These are phyloP conservation scores for Brachyrhaphis roseni DNA, from an alignment of 2,797 vertebrate genomes.

Conservation along the genomic window DNA sequence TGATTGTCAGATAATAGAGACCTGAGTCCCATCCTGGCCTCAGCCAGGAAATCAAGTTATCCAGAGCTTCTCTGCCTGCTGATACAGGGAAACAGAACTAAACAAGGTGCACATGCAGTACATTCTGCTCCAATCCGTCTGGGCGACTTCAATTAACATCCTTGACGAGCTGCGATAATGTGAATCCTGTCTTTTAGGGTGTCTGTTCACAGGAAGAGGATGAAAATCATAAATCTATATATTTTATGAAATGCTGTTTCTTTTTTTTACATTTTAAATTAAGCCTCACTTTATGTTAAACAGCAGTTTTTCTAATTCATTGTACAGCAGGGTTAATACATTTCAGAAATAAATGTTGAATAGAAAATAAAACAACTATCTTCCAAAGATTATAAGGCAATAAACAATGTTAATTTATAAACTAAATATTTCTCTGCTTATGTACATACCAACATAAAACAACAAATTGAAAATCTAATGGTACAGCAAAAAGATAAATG, in stretches of 20 bases:
- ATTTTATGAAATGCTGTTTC: background rate
- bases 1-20: slow-evolving; percentile 69
- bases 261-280: background rate
- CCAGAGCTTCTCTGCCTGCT: slow-evolving; percentile 27
- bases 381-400: background rate
- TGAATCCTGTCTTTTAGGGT: slow-evolving; percentile 23
- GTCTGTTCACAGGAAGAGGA: slow-evolving; percentile 12
- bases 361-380: background rate
- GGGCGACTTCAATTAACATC: slow-evolving; percentile 33
- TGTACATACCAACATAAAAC: background rate
- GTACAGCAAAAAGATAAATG: no score
- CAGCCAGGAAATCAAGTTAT: slow-evolving; percentile 68
- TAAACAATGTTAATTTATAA: background rate
- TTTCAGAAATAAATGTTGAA: background rate
- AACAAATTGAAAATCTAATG: background rate
- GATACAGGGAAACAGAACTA: slow-evolving; percentile 51
- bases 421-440: background rate
- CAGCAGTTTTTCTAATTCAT: background rate
- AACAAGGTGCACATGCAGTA: slow-evolving; percentile 27
- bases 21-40: slow-evolving; percentile 52
- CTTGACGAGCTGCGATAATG: slow-evolving; percentile 29
- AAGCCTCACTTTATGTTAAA: background rate
- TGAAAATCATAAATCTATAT: background rate
- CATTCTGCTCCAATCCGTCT: slow-evolving; percentile 27
- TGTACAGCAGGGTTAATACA: background rate